Base-by-base conservation (phyloP, 2,797 vertebrate species). In the Cebuella pygmaea region DNA sequence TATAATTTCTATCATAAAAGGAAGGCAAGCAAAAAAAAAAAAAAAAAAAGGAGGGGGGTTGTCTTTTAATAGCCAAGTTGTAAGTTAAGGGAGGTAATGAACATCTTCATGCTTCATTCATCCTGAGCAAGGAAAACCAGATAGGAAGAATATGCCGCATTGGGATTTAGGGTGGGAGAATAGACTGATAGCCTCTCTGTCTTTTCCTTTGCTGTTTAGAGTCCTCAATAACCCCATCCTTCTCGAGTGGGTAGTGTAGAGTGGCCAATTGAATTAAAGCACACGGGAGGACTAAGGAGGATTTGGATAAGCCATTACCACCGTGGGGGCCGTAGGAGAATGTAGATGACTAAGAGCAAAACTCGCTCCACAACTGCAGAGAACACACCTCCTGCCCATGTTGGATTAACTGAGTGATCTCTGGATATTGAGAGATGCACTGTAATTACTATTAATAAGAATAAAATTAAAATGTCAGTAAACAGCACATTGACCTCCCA, bases 221-320 rank as follows among this genome's bases (percentile, higher is more conserved):
- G 27, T 5, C 20, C 74, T 90, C 26, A 67, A 5, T 33, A 70
- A 76, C 33, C 20, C 36, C 85, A 6, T 24, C 44, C 70, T 78
- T 70, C 76, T n/a, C 15, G 75, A 46, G 44, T 72, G 57, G 50
- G 64, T 89, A 7, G 13, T 33, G 19, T 41, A 6, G 11, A 85
- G 59, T 27, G 50, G 81, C 52, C 92, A 93, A 41, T 52, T 96
- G 82, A 94, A 94, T 93, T 72, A 92, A 95, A 64, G 26, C 46
- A 67, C 74, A 52, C 19, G 87, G 75, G 55, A 93, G 70, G 52
- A 67, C 33, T 22, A 10, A 27, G 82, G 76, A 76, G 26, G 55
- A 81, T 89, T 44, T 96, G 44, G 30, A 61, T 74, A 86, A 92
- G 76, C 19, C 78, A 6, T 46, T 2, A 9, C 94, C 44, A 83